Evolutionary conservation across 1,140 invertebrate species (phyloP).

Genomic region (Rhopalosiphum maidis): DNA sequence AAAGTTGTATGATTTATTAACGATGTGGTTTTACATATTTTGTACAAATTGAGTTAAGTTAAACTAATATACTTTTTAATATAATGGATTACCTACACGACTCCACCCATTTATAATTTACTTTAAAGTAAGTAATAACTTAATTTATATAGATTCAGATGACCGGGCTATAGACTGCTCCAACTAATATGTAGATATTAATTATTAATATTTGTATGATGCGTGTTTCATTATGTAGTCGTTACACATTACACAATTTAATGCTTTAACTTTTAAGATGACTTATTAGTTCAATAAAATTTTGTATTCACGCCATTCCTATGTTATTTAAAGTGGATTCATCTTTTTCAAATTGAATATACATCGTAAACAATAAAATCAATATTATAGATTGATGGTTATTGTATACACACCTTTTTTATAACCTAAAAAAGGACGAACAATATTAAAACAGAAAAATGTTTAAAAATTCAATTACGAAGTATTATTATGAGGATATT

Average conservation of each 20-base stretch:
- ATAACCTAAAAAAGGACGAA: neutral
- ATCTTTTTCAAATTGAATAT: neutral
- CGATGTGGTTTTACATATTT: too few relatives aligned
- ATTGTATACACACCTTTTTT: neutral
- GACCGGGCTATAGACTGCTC: neutral
- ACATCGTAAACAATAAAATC: neutral
- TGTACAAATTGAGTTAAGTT: neutral
- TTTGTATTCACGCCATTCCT: neutral
- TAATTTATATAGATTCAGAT: neutral
- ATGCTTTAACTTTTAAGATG: neutral
- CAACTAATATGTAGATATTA: neutral
- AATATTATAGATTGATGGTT: neutral
- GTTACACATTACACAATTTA: neutral
- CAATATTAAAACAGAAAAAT: neutral
- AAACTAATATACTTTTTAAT: neutral
- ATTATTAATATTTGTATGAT: neutral
- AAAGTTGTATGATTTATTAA: too few relatives aligned
- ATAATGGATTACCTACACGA: neutral
- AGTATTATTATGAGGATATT: neutral
- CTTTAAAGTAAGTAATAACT: neutral
- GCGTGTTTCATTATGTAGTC: neutral
- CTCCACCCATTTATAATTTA: neutral
- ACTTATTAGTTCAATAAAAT: neutral
- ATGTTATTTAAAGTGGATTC: neutral
- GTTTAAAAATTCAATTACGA: neutral